Evolutionary conservation across 2,797 vertebrate species (phyloP), one percentile per base, ranked within the genome.

Genomic region (Schizopygopsis malacanthus): DNA sequence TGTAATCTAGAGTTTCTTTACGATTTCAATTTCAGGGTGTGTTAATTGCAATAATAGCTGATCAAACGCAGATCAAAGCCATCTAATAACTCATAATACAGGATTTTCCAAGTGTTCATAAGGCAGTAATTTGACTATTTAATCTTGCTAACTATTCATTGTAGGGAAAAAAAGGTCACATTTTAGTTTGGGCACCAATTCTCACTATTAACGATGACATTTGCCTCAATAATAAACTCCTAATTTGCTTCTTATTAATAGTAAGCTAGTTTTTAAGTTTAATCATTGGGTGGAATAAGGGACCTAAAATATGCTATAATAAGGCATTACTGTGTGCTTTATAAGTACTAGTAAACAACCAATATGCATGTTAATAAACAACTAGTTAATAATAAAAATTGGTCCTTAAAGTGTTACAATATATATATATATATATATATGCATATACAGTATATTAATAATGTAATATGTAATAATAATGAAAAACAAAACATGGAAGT

Each of bases 11-110:
- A 33, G 18, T 22, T 67, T 65, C 16, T 47, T 50, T 33, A 47
- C 37, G 9, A 80, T 80, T 80, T 80, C 10, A 33, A 11, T 33
- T 67, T 28, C 22, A 67, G 65, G 80, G 80, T 28, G 80, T 70
- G 80, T 39, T 71, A 81, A 81, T 81, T 50, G 9, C 50, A 39
- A 18, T 56, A 81, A 54, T 25, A 81, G 18, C 63, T 37, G 20
- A 67, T 81, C 45, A 81, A 67, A 81, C n/a, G 8, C 22, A 80
- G 79, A 81, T 82, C 69, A 73, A 82, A 72, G 72, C 82, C 22
- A 5, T 61, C 28, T 52, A 54, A 76, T 67, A 61, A 61, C 45
- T 84, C 33, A 67, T 52, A 54, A n/a, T 56, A 50, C 9, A 18
- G 13, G 45, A 12, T 63, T 63, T 63, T n/a, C 56, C 22, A 79